A percentile compares a stretch with the other conserved stretches of the same genome.
These are phyloP conservation scores for Sylvia borin DNA, from an alignment of 2,797 vertebrate species.

Conservation along the genomic window DNA sequence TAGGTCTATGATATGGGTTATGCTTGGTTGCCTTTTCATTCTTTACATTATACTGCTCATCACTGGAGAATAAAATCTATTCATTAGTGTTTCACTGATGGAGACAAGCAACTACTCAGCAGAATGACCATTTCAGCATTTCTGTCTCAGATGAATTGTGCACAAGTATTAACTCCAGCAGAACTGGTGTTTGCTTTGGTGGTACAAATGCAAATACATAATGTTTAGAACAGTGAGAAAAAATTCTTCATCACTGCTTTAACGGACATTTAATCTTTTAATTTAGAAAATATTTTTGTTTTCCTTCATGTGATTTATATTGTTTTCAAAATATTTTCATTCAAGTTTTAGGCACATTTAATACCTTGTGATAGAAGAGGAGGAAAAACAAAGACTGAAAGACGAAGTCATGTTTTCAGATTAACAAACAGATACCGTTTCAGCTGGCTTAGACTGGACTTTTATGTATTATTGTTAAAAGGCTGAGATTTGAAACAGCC, in stretches of 20 bases:
- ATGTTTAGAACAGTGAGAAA: background rate
- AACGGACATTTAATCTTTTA: background rate
- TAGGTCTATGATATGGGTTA: background rate
- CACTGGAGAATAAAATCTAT: background rate
- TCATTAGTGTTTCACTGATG: background rate
- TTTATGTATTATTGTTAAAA: background rate
- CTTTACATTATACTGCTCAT: background rate
- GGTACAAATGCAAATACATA: background rate
- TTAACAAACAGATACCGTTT: background rate
- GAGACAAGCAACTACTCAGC: background rate
- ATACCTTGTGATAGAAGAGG: background rate
- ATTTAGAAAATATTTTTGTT: background rate
- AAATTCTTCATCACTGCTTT: background rate
- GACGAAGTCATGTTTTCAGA: background rate
- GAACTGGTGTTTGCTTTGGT: background rate
- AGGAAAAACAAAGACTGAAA: background rate
- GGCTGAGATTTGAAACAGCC: background rate
- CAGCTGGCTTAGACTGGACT: background rate
- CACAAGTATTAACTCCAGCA: background rate
- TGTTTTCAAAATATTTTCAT: background rate
- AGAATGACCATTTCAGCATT: background rate
- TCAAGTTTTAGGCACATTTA: background rate
- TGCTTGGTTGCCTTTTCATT: background rate
- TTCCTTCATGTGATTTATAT: background rate
- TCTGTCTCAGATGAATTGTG: background rate